These are phyloP conservation scores for Choristoneura rosaceana DNA, from an alignment of 2,888 invertebrate species.

Conservation along the genomic window DNA sequence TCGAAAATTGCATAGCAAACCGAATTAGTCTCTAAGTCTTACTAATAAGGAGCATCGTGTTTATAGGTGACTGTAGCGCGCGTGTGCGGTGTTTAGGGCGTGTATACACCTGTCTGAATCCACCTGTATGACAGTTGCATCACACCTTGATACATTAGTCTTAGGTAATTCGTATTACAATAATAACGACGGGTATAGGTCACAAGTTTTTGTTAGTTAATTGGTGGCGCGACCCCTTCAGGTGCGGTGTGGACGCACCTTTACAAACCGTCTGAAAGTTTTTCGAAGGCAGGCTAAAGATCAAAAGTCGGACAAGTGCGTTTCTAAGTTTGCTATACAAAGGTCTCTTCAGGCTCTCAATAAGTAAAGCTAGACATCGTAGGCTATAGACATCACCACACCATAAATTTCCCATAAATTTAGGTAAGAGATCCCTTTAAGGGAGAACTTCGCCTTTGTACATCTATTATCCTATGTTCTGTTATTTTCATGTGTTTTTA, in stretches of 20 bases:
- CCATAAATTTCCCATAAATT: too few species aligned
- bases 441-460: too few species aligned
- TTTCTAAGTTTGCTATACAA: not conserved
- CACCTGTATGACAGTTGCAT: constrained; percentile 77
- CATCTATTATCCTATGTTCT: too few species aligned
- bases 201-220: constrained; percentile 39
- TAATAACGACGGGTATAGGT: constrained; percentile 40
- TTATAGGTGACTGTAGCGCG: constrained; percentile 35
- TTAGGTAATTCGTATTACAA: constrained; percentile 45
- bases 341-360: not conserved
- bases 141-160: constrained; percentile 66
- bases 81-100: constrained; percentile 56
- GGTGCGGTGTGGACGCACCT: constrained; percentile 35
- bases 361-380: too few species aligned
- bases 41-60: constrained; percentile 7
- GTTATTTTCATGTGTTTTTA: too few species aligned
- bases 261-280: constrained; percentile 23
- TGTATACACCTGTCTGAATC: constrained; percentile 66
- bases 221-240: constrained; percentile 35
- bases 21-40: not conserved
- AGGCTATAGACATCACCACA: too few species aligned
- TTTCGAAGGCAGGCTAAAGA: not conserved
- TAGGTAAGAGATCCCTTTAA: too few species aligned
- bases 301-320: not conserved
- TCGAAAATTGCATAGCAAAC: constrained; percentile 30